These are phyloP conservation scores for Peromyscus attwateri DNA, from an alignment of 2,797 vertebrate species.

Conservation along the genomic window DNA sequence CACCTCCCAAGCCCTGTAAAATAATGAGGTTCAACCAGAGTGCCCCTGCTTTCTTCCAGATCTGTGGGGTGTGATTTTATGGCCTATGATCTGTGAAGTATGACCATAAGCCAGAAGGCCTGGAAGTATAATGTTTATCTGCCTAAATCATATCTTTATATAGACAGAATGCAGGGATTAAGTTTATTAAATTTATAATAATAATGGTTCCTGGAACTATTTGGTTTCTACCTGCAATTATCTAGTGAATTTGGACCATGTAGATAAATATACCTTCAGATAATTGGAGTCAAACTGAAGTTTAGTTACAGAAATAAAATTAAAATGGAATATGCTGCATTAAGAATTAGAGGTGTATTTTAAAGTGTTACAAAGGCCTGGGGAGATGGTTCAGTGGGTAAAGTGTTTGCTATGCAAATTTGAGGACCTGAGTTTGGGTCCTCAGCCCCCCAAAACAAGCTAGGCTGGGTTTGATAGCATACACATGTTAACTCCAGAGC, in stretches of 20 bases:
- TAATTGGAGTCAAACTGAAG: constrained; percentile 5
- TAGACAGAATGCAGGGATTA: background rate
- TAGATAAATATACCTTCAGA: background rate
- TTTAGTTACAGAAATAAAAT: background rate
- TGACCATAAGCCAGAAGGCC: background rate
- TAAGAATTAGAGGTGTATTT: background rate
- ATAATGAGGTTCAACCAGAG: background rate
- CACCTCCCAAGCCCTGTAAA: background rate
- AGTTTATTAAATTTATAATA: background rate
- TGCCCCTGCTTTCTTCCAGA: background rate
- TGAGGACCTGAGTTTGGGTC: background rate
- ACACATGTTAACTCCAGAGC: background rate
- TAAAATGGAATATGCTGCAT: background rate
- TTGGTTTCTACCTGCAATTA: background rate
- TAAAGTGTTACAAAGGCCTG: background rate
- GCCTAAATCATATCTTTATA: background rate
- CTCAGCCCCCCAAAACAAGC: background rate
- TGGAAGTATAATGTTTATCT: background rate
- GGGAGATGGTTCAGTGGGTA: too few species aligned
- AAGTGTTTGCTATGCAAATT: background rate
- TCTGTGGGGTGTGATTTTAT: background rate
- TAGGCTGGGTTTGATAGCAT: background rate
- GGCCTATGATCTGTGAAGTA: background rate
- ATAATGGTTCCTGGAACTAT: background rate
- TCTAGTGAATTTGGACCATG: background rate